Evolutionary conservation across 2,113 vertebrate genomes (phyloP).

Genomic region (Lophura nycthemera): DNA sequence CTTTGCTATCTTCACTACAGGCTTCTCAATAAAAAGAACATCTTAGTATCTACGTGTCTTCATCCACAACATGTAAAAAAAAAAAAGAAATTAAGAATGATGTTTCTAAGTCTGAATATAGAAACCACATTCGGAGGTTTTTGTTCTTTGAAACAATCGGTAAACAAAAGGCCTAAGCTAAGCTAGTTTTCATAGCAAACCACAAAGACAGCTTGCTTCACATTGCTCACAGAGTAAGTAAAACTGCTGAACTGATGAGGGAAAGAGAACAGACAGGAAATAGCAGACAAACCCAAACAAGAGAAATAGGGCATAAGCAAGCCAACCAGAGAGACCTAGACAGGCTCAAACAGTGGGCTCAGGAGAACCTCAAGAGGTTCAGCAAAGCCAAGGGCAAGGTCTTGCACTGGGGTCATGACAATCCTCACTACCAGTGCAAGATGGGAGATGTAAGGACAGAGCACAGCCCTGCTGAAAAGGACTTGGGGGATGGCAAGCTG

Average conservation of each 20-base stretch:
- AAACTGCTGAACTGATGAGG: not conserved
- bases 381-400: too few relatives aligned
- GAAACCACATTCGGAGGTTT: fast-evolving
- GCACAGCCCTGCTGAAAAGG: too few relatives aligned
- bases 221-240: not conserved
- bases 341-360: too few relatives aligned
- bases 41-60: not conserved
- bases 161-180: not conserved
- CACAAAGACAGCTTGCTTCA: not conserved
- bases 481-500: too few relatives aligned
- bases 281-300: not conserved
- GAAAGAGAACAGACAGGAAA: not conserved
- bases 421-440: too few relatives aligned
- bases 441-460: too few relatives aligned
- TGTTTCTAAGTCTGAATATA: not conserved
- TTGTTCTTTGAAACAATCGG: not conserved
- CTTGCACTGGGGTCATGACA: too few relatives aligned
- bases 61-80: not conserved
- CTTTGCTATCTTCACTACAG: not conserved
- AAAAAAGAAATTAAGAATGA: not conserved
- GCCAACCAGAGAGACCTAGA: too few relatives aligned
- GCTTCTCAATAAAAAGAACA: not conserved
- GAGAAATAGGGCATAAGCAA: not conserved
- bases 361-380: too few relatives aligned
- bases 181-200: not conserved